Base-by-base conservation (phyloP, 2,888 invertebrate species). In the Drosophila pseudotalamancana region DNA sequence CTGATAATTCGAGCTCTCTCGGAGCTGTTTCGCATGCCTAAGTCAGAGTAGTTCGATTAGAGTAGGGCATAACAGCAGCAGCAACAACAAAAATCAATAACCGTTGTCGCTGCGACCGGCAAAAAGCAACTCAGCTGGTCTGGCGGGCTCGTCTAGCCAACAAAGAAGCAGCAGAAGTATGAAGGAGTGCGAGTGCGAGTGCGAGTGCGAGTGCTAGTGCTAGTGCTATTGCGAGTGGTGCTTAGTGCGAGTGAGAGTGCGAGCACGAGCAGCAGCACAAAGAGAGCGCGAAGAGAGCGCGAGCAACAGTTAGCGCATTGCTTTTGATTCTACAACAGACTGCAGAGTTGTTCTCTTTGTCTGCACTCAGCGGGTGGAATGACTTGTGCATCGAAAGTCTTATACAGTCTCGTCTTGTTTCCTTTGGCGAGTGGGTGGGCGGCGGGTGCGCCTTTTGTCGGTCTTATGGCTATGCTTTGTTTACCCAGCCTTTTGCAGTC, bases 71-170 rank as follows among this genome's bases (percentile, higher is more conserved):
- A 11, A 35, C 12, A 55, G 27, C 45, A 71, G 62, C 53, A 11
- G 32, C 12, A 55, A 32, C 45, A 71, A 67, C 53, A 50, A 29
- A 43, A 31, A 25, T 21, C 31, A 43, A 48, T 21, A 29, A 37
- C 25, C 46, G 45, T 32, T 18, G 21, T 37, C 40, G 35, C 40
- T 27, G 50, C 62, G 61, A 57, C 68, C 73, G 57, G 68, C 71
- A 59, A 45, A 25, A 40, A 62, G 46, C 50, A 51, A 23, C 68
- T 57, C 71, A 72, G 71, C 73, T 51, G 73, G 68, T 68, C 46
- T 68, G 62, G 63, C 63, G 69, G 69, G 74, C 69, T 68, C 49
- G 72, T 72, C 72, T 72, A 72, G 74, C 35, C 51, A 34, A n/a
- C 25, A 18, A 49, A 21, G 8, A 42, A 40, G 12, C 9, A 40